Base-by-base conservation (phyloP, 2,113 vertebrate species). In the Cinclus mexicanus region DNA sequence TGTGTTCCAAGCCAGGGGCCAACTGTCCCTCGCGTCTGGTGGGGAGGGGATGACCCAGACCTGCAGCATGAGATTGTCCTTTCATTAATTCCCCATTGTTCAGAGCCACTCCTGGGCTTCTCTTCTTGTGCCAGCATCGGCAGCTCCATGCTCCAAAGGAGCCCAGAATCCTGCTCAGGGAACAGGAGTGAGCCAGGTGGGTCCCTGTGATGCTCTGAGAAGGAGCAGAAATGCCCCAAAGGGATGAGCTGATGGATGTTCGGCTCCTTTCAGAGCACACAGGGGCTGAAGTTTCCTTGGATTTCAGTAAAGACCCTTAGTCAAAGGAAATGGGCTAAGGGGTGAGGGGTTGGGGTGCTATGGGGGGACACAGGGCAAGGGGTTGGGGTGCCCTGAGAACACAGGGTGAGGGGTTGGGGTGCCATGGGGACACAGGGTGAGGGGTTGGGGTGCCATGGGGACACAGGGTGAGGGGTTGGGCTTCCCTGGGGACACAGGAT, bases 301-400 rank as follows among this genome's bases (percentile, higher is more conserved):
- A n/a, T 39, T 49, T 44, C 76, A 55, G 37, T 11, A 18, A 81
- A 80, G 50, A 42, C 10, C 4, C 26, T 23, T 23, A 55, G 59
- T 24, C 44, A 64, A 77, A 61, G 52, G 49, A 84, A 67, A 53
- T 7, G n/a, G n/a, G 56, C 15, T 42, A 15, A 47, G 25, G 56
- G 14, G 18, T 21, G 23, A 42, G 29, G 26, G 28, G 7, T 1
- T 47, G 71, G 14, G 24, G 6, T 23, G n/a, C n/a, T 0, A 0
- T 37, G 47, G 41, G 6, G 6, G 35, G 52, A 15, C 10, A 1
- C 9, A 9, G 50, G 12, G 26, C 20, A 25, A 65, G 21, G 57
- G 26, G 3, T 1, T 60, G 55, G 11, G 39, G 14, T 16, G 33
- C 9, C 1, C 2, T 24, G 46, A 6, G 46, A 21, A 47, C 46